These are phyloP conservation scores for Fragum sueziense DNA, from an alignment of 2,888 invertebrate species.

Conservation along the genomic window DNA sequence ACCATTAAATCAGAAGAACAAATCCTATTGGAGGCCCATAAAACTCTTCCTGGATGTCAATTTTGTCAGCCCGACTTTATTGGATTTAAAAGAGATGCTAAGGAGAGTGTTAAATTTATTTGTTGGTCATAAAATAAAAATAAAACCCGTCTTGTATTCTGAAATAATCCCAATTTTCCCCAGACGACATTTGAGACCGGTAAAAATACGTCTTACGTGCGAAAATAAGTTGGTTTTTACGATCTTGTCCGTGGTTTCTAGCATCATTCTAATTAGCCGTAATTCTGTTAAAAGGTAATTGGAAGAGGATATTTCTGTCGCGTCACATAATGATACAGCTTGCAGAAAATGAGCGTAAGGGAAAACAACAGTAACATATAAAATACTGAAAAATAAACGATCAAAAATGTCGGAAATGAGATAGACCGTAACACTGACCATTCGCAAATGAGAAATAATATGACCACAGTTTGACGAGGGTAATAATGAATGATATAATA, in stretches of 20 bases:
- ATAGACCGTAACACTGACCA: no score
- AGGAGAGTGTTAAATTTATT: constrained; percentile 56
- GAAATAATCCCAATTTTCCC: constrained; percentile 15
- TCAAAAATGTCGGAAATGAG: no score
- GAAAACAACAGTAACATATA: no score
- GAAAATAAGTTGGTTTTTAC: constrained; percentile 45
- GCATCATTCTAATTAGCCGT: constrained; percentile 43
- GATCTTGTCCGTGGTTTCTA: constrained; percentile 25
- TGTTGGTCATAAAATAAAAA: constrained; percentile 55
- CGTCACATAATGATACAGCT: no score
- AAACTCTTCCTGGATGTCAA: constrained; percentile 9
- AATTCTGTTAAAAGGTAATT: constrained; percentile 49
- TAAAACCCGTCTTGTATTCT: constrained; percentile 47
- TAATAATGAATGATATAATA: no score
- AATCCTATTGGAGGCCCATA: constrained; percentile 1
- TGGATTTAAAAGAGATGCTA: constrained; percentile 49
- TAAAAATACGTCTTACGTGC: constrained; percentile 51
- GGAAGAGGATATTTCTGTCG: constrained; percentile 19
- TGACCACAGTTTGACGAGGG: no score
- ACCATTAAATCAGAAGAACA: constrained; percentile 10
- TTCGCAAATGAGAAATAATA: no score
- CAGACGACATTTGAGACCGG: constrained; percentile 18
- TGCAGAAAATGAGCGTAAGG: no score
- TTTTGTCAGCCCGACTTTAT: constrained; percentile 24
- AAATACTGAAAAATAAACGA: no score